Conservation (phyloP, 2,888 invertebrate species). For the Cyclophora punctaria region DNA sequence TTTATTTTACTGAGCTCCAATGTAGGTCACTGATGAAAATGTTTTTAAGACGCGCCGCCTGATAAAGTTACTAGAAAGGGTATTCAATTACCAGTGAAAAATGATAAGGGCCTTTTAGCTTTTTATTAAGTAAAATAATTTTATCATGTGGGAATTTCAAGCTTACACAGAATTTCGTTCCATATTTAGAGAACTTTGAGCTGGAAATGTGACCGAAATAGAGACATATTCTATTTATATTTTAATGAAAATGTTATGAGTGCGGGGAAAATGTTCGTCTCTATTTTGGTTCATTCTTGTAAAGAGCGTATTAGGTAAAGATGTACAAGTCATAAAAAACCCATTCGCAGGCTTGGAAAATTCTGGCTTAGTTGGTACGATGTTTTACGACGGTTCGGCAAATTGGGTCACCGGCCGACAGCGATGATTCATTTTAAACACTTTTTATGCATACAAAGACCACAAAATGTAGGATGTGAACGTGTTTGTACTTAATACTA, state of each 20-base stretch:
- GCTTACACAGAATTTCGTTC: too few relatives aligned
- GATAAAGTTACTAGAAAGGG: slow-evolving; percentile 6
- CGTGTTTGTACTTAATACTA: too few relatives aligned
- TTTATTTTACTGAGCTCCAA: slow-evolving; percentile 11
- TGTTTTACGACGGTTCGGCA: slow-evolving; percentile 30
- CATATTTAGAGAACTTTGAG: too few relatives aligned
- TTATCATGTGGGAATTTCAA: neutral
- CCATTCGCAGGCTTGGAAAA: slow-evolving; percentile 27
- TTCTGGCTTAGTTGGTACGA: slow-evolving; percentile 20
- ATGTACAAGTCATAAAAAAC: slow-evolving; percentile 30
- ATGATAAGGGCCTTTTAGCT: neutral
- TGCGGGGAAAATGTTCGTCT: slow-evolving; percentile 2
- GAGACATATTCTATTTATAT: too few relatives aligned
- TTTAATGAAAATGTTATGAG: slow-evolving; percentile 1
- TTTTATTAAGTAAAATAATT: slow-evolving; percentile 1
- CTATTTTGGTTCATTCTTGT: slow-evolving; percentile 12
- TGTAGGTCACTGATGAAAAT: slow-evolving; percentile 13
- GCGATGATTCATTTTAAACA: slow-evolving; percentile 23
- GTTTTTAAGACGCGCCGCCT: slow-evolving; percentile 3
- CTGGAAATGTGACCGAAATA: too few relatives aligned
- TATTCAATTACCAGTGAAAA: slow-evolving; percentile 2
- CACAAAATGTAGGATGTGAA: neutral
- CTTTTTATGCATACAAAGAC: slow-evolving; percentile 4
- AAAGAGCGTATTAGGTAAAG: slow-evolving; percentile 23
- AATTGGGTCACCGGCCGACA: slow-evolving; percentile 27